Evolutionary conservation across 1,140 invertebrate species (phyloP).

Genomic region (Archivesica marissinica): DNA sequence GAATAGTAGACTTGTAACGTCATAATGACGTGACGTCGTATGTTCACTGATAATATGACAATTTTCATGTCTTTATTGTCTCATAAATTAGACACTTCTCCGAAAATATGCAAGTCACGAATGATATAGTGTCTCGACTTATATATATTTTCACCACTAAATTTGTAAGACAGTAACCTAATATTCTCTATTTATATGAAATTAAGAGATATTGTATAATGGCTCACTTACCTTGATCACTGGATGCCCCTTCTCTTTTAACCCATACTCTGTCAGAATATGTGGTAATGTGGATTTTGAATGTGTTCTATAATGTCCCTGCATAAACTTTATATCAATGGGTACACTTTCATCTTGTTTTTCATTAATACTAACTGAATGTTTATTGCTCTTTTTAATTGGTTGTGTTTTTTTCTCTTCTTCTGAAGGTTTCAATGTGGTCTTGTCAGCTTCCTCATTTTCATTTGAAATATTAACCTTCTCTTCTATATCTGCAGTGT

Average conservation of each 20-base stretch:
- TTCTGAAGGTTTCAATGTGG: constrained; percentile 1
- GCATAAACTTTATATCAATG: constrained; percentile 42
- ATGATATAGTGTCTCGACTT: neutral
- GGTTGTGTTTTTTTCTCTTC: constrained; percentile 44
- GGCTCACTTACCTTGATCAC: constrained; percentile 53
- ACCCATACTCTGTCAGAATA: constrained; percentile 73
- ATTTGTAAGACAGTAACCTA: neutral
- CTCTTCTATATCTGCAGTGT: neutral
- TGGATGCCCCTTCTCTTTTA: constrained; percentile 63
- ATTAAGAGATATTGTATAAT: neutral
- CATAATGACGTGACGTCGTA: too few species aligned
- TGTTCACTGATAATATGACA: neutral
- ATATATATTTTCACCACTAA: neutral
- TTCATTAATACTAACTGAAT: neutral
- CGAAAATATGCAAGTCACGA: too few species aligned
- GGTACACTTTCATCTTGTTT: neutral
- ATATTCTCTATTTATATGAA: neutral
- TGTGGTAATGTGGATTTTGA: constrained; percentile 70
- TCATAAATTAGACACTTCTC: neutral
- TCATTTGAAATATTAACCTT: constrained; percentile 7
- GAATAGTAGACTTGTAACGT: too few species aligned
- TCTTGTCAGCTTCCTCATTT: constrained; percentile 2
- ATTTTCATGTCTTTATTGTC: neutral
- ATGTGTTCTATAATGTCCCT: constrained; percentile 57
- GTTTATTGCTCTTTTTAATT: constrained; percentile 60